A percentile compares a stretch with the other conserved stretches of the same genome.
Conservation (phyloP, 1,140 invertebrate species). For the Adelges cooleyi region DNA sequence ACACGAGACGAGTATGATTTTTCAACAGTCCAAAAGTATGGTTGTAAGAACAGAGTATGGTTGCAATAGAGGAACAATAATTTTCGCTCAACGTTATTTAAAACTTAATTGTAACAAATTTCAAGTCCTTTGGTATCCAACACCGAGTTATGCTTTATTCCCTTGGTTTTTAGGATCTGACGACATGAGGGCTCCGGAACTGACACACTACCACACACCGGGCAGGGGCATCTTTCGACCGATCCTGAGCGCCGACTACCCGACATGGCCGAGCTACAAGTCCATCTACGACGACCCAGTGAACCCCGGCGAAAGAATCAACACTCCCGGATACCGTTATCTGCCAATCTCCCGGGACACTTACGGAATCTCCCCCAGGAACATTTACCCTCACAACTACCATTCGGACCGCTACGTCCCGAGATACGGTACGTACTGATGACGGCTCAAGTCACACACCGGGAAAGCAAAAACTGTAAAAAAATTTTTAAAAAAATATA, state of each 20-base stretch:
- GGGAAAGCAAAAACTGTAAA: not conserved
- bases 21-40: no score
- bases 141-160: no score
- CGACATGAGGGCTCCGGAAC: constrained; percentile 74
- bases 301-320: constrained; percentile 65
- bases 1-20: no score
- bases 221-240: constrained; percentile 56
- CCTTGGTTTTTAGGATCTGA: constrained; percentile 70
- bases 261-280: constrained; percentile 60
- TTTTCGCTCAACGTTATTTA: no score
- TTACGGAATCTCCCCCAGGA: constrained; percentile 73
- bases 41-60: no score
- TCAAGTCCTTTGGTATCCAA: no score
- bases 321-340: constrained; percentile 75
- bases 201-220: constrained; percentile 48
- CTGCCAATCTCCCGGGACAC: constrained; percentile 74
- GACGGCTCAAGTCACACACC: constrained; percentile 18
- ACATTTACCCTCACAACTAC: constrained; percentile 75
- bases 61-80: no score
- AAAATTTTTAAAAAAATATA: not conserved
- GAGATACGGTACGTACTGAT: constrained; percentile 62
- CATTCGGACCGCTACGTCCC: constrained; percentile 54
- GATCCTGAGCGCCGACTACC: constrained; percentile 42
- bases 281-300: constrained; percentile 74
- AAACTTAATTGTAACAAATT: no score